Base-by-base conservation (phyloP, 2,113 vertebrate species). In the Poeciliopsis retropinna region DNA sequence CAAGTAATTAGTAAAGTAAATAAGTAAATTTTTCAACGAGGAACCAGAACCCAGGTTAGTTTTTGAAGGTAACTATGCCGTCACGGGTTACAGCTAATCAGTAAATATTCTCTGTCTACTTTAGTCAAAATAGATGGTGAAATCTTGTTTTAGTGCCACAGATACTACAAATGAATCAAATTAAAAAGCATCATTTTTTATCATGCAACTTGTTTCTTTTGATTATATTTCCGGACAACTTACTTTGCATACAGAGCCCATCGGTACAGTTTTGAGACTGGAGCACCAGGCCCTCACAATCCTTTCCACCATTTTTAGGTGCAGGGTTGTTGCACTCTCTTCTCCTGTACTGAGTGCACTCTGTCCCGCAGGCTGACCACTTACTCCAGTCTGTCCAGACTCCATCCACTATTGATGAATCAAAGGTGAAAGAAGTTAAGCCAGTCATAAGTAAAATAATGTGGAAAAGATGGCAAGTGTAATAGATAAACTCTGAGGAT, bases 191-290 rank as follows among this genome's bases (percentile, higher is more conserved):
- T 54, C 8, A 9, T n/a, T 54, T 47, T 54, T 54, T 11, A 22
- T 11, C 22, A 57, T n/a, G 51, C 17, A 10, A n/a, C 51, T 10
- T n/a, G 51, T 57, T 57, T 15, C 29, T 34, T 68, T 15, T 72
- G 14, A n/a, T 12, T 70, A 81, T 31, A 39, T 32, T 70, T 60
- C 70, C 14, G 0, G 14, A 69, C 66, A 54, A 95, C 97, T 97
- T 92, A 99, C 97, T 96, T 91, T 98, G 97, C 96, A 99, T 98
- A 87, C 97, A 99, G 72, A 99, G 96, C 34, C 97, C 97, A 0
- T 98, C 95, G 0, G 97, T 98, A 80, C 97, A 99, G 94, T 99
- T 99, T 92, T 98, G 97, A 78, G 97, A 97, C 86, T 96, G 96
- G 63, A 99, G 91, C 28, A 97, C 95, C 13, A 96, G 90, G 3